Evolutionary conservation across 30 jellyfish, hydroid and myxozoan species (phyloP).

Genomic region (Catostylus mosaicus): DNA sequence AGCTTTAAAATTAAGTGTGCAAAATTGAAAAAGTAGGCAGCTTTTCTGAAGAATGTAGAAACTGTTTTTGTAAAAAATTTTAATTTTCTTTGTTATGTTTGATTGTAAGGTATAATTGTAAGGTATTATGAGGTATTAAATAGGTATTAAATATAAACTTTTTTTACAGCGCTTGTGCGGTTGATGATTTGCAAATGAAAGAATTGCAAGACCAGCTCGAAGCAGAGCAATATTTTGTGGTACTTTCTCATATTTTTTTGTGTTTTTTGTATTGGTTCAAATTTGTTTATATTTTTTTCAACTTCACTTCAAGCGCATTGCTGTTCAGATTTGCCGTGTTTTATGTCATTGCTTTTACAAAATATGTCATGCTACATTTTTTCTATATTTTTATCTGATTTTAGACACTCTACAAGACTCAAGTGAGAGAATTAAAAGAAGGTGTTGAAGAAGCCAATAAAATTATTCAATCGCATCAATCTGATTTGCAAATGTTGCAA

Average conservation of each 20-base stretch:
- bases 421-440: conserved; percentile 95
- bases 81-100: too few species aligned
- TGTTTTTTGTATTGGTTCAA: too few species aligned
- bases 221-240: conserved; percentile 95
- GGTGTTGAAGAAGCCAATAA: conserved; percentile 89
- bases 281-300: background rate
- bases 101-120: too few species aligned
- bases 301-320: background rate
- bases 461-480: conserved; percentile 74
- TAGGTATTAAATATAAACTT: background rate
- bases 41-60: too few species aligned
- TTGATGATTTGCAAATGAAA: conserved; percentile 96
- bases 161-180: conserved; percentile 80
- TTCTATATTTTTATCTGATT: background rate
- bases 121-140: too few species aligned
- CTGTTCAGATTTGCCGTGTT: background rate
- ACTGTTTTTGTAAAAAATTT: too few species aligned
- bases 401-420: conserved; percentile 94
- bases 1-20: too few species aligned
- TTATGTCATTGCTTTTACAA: background rate
- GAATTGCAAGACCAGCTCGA: conserved; percentile 97
- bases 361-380: too few species aligned
- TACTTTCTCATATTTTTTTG: conserved; percentile 7
- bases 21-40: too few species aligned
- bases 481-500: conserved; percentile 88